Base-by-base conservation (phyloP, 1,140 invertebrate genomes). In the Radopholus similis region DNA sequence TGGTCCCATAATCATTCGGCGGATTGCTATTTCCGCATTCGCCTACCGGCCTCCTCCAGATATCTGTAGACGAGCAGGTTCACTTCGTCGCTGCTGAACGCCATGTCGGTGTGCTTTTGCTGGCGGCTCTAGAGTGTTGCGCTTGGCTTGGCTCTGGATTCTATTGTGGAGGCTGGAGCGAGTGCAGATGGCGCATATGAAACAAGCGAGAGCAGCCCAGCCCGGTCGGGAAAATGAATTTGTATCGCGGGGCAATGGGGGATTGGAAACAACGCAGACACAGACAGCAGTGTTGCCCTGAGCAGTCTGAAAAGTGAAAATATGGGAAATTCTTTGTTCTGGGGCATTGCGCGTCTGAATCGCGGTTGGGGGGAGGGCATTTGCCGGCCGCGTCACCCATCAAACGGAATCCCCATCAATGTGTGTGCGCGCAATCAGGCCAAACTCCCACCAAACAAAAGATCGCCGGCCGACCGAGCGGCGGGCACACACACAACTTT, bases 21-120 rank as follows among this genome's bases (percentile, higher is more conserved):
- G n/a, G 18, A 57, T 9, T 18, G 18, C n/a, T 23, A 54, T 4
- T 9, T 23, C 21, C 30, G 8, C 6, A 38, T 15, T 40, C 49
- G n/a, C 35, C 42, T 6, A 66, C 68, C 68, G 18, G 68, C 55
- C 86, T 98, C 95, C 84, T 97, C 94, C 38, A 99, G 87, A 84
- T 99, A 98, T 80, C 95, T 88, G 83, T 97, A 99, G 60, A 99
- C 93, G 69, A 99, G 86, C 85, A 95, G 98, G 85, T 99, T 98
- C 0, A 99, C 93, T 88, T 98, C 95, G 85, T 98, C 95, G 84
- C 51, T 72, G 56, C 70, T 70, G 59, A 70, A 71, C 34, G 68
- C 55, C 68, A 70, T 70, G 26, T 60, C 47, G 47, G 47, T 11
- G 18, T 51, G 23, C 30, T 51, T 51, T 28, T 51, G 23, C 23